Base-by-base conservation (phyloP, 37 sponge, comb jelly and placozoan species). In the Crambe crambe region DNA sequence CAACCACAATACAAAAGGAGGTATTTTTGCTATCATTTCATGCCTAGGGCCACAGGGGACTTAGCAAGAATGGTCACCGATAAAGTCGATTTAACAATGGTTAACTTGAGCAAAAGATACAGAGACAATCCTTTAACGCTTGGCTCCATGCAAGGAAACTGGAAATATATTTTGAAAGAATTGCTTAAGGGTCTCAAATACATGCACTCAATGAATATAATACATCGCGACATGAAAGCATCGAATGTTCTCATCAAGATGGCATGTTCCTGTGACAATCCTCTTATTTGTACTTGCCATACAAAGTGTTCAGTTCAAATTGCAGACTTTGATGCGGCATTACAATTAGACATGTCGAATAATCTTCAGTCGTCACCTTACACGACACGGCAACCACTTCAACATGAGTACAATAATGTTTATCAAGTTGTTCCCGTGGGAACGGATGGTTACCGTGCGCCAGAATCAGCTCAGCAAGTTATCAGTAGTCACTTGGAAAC, bases 161-260 rank as follows among this genome's bases (percentile, higher is more conserved):
- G 25, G 38, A 68, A 68, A 37, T 68, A 36, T 36, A 35, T 68
- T 35, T 9, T 68, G 8, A 18, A 17, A 36, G 38, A 68, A 68
- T 32, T 68, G 20, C 38, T 68, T 6, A 25, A 32, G 8, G 69
- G 69, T 31, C 9, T 68, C 5, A 37, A 5, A 31, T 68, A 68
- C 38, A 25, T 68, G 25, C 69, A 68, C 20, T 31, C 38, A 6
- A 5, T 36, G 69, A 29, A 68, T 4, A 35, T 68, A 8, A 71
- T 76, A 1, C 87, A 87, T 44, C 65, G 81, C 0, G 87, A 87
- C 39, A 27, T 87, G 23, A 87, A 87, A 42, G 82, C 51, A 2
- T 60, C 62, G 12, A 82, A 82, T 44, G 42, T 73, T 8, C 74
- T 82, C 2, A 20, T 82, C 43, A 72, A 72, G 40, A 41, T 82